These are phyloP conservation scores for Anoplolepis gracilipes DNA, from an alignment of 1,140 invertebrate species.

Conservation along the genomic window DNA sequence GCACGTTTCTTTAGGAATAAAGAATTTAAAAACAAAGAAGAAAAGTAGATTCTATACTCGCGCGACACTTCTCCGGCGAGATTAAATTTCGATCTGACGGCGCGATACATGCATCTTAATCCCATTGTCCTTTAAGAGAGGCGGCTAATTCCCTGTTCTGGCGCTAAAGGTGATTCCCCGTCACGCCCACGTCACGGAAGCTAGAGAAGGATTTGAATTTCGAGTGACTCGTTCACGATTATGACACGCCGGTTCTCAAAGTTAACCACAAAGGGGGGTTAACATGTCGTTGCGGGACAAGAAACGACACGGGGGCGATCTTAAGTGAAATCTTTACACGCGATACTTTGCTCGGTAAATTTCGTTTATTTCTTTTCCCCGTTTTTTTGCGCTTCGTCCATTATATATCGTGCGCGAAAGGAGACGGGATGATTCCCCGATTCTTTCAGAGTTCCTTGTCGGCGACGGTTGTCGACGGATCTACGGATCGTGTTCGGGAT, in stretches of 20 bases:
- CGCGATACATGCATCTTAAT: conserved; percentile 53
- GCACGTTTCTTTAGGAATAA: not conserved
- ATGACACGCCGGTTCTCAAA: not conserved
- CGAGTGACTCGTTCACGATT: conserved; percentile 40
- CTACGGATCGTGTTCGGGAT: conserved; percentile 71
- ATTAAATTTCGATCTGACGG: conserved; percentile 16
- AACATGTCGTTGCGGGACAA: not conserved
- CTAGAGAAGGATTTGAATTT: conserved; percentile 71
- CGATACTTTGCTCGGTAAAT: not conserved
- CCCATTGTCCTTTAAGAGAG: conserved; percentile 61
- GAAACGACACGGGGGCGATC: not conserved
- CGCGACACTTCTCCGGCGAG: not conserved
- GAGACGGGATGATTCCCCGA: conserved; percentile 56
- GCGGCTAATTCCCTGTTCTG: conserved; percentile 35
- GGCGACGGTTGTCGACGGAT: conserved; percentile 71
- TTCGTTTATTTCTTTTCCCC: not conserved
- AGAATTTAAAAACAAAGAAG: not conserved
- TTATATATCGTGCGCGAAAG: conserved; percentile 62
- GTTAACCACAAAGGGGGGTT: conserved; percentile 13
- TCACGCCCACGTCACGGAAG: conserved; percentile 55
- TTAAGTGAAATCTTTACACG: conserved; percentile 17
- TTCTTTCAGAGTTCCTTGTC: conserved; percentile 64
- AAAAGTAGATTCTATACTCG: not conserved
- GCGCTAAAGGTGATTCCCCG: conserved; percentile 15
- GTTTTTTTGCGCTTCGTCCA: conserved; percentile 34